Percentiles rank a stretch among this genome's conserved stretches.
Evolutionary conservation across 2,797 vertebrate genomes (phyloP).

Genomic region (Channa striata): DNA sequence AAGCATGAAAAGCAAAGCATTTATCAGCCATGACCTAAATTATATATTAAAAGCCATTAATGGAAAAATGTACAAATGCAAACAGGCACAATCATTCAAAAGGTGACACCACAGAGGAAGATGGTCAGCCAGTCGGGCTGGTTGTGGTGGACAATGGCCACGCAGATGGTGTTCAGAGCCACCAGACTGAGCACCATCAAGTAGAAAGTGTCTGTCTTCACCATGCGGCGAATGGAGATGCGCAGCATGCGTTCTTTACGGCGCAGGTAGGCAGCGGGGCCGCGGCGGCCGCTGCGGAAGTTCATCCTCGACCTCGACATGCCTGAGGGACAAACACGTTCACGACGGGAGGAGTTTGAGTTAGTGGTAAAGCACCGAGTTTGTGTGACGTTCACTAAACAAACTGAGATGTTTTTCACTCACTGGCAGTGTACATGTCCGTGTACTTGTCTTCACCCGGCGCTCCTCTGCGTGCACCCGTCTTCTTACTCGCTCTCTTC

Average conservation of each 20-base stretch:
- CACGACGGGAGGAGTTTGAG: neutral
- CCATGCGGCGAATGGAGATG: slow-evolving; percentile 98
- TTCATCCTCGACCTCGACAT: slow-evolving; percentile 92
- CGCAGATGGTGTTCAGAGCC: slow-evolving; percentile 97
- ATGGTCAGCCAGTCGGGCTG: slow-evolving; percentile 96
- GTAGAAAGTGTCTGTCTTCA: slow-evolving; percentile 98
- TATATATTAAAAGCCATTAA: neutral
- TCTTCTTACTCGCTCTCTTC: slow-evolving; percentile 97
- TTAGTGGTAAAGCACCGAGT: neutral
- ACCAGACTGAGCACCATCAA: slow-evolving; percentile 96
- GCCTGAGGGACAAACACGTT: slow-evolving; percentile 72
- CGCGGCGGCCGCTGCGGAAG: slow-evolving; percentile 92
- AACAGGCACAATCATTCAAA: slow-evolving; percentile 1
- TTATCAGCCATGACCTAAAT: slow-evolving; percentile 6
- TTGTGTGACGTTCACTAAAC: neutral
- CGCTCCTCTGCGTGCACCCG: slow-evolving; percentile 89
- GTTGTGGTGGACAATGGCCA: slow-evolving; percentile 98
- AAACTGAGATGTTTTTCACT: slow-evolving; percentile 67
- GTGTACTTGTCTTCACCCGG: slow-evolving; percentile 93
- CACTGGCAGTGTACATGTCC: slow-evolving; percentile 92
- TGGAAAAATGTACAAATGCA: neutral
- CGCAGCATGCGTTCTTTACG: slow-evolving; percentile 96
- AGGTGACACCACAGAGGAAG: slow-evolving; percentile 92
- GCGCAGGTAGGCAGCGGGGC: slow-evolving; percentile 93
- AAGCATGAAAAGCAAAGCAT: slow-evolving; percentile 11